Conservation (phyloP, 2,888 invertebrate species). For the Neuroscelio doddi region DNA sequence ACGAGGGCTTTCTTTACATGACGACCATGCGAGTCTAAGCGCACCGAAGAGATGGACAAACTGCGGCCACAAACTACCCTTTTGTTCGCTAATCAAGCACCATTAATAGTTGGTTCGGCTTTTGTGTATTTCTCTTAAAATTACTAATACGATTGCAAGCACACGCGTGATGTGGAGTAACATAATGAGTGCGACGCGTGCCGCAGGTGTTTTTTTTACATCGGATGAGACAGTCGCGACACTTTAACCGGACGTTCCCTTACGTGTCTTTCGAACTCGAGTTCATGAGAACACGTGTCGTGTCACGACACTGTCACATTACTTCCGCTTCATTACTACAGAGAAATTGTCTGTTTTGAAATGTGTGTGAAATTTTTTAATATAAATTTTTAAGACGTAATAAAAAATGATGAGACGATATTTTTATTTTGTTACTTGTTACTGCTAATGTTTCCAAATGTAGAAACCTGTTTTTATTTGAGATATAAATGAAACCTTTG, state of each 20-base stretch:
- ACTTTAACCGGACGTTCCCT: conserved; percentile 42
- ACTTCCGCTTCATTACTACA: conserved; percentile 20
- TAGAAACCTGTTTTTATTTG: no score
- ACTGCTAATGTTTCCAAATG: no score
- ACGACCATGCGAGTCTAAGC: no score
- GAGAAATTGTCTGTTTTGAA: neutral
- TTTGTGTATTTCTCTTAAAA: conserved; percentile 41
- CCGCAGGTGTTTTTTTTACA: conserved; percentile 48
- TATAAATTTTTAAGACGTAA: no score
- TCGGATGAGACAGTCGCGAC: conserved; percentile 44
- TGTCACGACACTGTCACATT: conserved; percentile 34
- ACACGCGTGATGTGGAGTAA: conserved; percentile 26
- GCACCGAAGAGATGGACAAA: conserved; percentile 32
- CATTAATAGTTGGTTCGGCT: conserved; percentile 41
- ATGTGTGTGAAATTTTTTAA: neutral
- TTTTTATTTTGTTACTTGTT: no score
- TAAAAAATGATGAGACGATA: neutral
- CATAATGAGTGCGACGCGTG: conserved; percentile 48
- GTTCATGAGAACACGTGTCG: conserved; percentile 37
- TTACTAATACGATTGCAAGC: conserved; percentile 40
- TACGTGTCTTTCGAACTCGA: conserved; percentile 22
- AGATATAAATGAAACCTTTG: no score
- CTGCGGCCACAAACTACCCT: conserved; percentile 43
- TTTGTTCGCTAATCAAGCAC: conserved; percentile 50
- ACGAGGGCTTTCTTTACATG: conserved; percentile 35